Evolutionary conservation across 1,140 invertebrate genomes (phyloP), one percentile per base, ranked within the genome.

Genomic region (Anagrus nilaparvatae): DNA sequence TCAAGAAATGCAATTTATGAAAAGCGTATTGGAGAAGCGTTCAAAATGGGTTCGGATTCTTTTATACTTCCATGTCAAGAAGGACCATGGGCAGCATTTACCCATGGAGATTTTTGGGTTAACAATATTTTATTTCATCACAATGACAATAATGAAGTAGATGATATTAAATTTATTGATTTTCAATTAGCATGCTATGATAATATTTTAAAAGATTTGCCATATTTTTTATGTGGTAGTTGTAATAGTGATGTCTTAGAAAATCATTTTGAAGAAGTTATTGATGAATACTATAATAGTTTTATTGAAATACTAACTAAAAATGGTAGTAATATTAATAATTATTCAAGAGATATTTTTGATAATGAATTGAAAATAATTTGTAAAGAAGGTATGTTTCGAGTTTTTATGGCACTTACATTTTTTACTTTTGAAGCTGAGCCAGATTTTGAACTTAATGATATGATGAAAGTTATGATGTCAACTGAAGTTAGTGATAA

Each of bases 91-190:
- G 20, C 19, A n/a, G 8, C 27, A 1, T 21, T 40, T 13, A 40
- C 10, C 7, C 38, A 40, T 20, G 38, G 38, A 9, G 38, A 40
- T n/a, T 30, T 31, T 13, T 40, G 38, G 38, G 20, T 33, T 1
- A 41, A 41, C 14, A 41, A 41, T 16, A 14, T 40, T 5, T 18
- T 40, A 19, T 40, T 40, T 13, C 27, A 40, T 17, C 23, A 38
- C 8, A 25, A 17, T 5, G 17, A 39, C 17, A 31, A 31, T 12
- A 29, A 29, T 3, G 13, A 33, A 18, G 7, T 18, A 7, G 25
- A 41, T 12, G 9, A 25, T 4, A 5, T 41, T 1, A 41, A 33
- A 17, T 33, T 33, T 6, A 17, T 41, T 14, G 39, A 41, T 17
- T 41, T 25, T 13, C 39, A 41, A 41, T 12, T 19, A 5, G 4